Percentiles rank a stretch among this genome's conserved stretches.
phyloP scores from a whole-genome alignment of 2,113 vertebrate genomes.

The Cinclus mexicanus region DNA sequence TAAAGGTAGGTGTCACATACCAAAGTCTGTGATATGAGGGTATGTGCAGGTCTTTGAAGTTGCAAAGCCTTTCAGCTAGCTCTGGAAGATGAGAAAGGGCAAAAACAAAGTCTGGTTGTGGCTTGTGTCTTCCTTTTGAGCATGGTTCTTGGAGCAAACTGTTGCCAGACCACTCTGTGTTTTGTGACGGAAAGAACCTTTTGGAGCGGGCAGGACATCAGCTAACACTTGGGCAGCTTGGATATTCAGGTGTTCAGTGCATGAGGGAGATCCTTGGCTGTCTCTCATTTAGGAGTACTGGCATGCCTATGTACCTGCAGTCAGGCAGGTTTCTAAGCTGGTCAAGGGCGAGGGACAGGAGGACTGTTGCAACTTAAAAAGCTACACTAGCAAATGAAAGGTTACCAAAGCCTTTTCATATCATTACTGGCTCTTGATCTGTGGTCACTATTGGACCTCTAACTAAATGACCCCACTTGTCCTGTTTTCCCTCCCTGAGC shows the following conservation, averaged over 20 bases:
- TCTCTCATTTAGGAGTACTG: background rate
- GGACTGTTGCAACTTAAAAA: background rate
- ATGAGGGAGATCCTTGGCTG: background rate
- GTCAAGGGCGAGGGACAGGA: background rate
- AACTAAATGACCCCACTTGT: background rate
- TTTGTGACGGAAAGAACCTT: background rate
- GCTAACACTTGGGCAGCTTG: background rate
- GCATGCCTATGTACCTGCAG: background rate
- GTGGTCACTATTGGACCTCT: background rate
- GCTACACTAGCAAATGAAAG: background rate
- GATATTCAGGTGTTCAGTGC: background rate
- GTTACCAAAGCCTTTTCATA: background rate
- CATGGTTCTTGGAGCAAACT: background rate
- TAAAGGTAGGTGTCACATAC: background rate
- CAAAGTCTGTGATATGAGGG: background rate
- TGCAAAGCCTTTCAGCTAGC: background rate
- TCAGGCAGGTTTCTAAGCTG: background rate
- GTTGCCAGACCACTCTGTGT: background rate
- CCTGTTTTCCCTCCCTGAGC: background rate
- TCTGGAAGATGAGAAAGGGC: background rate
- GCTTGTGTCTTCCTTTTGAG: background rate
- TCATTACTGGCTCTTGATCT: background rate
- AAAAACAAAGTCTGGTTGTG: background rate
- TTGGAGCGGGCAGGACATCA: background rate
- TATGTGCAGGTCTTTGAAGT: background rate